phyloP scores from a whole-genome alignment of 2,797 vertebrate genomes.

The Clarias laeviceps region DNA sequence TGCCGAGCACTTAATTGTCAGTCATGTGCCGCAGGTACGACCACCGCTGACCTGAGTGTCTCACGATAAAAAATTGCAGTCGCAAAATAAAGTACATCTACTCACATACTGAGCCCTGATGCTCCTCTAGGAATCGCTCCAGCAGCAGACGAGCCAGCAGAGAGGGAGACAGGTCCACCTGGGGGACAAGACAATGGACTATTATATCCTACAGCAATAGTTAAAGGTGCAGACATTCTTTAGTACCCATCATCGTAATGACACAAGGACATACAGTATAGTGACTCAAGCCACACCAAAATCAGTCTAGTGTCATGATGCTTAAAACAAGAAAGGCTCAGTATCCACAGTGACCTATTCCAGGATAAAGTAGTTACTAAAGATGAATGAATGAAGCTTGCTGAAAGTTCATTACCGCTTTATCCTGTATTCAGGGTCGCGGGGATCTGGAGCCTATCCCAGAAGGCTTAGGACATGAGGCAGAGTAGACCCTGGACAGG shows the following conservation, averaged over 20 bases:
- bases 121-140: conserved; percentile 89
- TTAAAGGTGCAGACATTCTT: neutral
- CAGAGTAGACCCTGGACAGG: too few relatives aligned
- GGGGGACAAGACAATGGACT: conserved; percentile 27
- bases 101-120: conserved; percentile 82
- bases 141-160: conserved; percentile 92
- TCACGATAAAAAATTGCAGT: conserved; percentile 56
- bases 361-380: neutral
- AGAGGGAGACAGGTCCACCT: conserved; percentile 94
- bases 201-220: neutral
- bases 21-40: conserved; percentile 75
- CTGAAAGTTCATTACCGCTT: neutral
- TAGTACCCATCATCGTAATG: neutral
- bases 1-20: conserved; percentile 78
- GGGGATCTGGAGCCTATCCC: too few relatives aligned
- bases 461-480: too few relatives aligned
- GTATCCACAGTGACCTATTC: neutral
- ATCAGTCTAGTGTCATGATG: neutral
- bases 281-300: neutral
- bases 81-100: conserved; percentile 65
- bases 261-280: neutral
- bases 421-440: too few relatives aligned
- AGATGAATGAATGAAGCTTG: neutral
- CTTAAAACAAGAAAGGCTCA: neutral
- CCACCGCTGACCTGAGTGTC: conserved; percentile 72